Evolutionary conservation across 2,888 invertebrate genomes (phyloP), one percentile per base, ranked within the genome.

Genomic region (Acanthosoma haemorrhoidale): DNA sequence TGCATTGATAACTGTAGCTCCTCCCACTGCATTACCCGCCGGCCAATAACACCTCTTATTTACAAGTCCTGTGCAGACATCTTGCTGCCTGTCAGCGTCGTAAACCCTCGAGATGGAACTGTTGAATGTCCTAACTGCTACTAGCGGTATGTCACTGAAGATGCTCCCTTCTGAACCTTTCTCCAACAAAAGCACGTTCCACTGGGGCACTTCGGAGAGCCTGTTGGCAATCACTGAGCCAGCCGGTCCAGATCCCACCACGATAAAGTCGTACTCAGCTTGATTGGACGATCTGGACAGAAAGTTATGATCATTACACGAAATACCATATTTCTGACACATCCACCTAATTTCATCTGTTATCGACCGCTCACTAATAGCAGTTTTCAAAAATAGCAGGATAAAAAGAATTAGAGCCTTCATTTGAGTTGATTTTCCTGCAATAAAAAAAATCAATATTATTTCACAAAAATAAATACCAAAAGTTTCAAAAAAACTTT

Each of bases 111-210:
- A 91, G 75, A 86, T 85, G 32, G 83, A 82, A 0, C 84, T 84
- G 18, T 82, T 78, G 15, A 83, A 81, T 73, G 84, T 80, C 25
- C 82, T 77, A 0, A 90, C 83, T 0, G 91, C 90, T 66, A 90
- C 83, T 64, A 91, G 81, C 0, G 90, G 92, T 31, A 92, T 84
- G 76, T 92, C 92, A 0, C 89, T 88, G 57, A 90, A 81, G 76
- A 89, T 88, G 36, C 86, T 90, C 80, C 91, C 91, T 74, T 91
- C 88, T 36, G 84, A 86, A 16, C 92, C 92, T 0, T 90, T 91
- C 82, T 92, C 92, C 74, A 92, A 77, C 0, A 92, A 81, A 21
- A 92, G 79, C 0, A 92, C 86, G 16, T 83, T 85, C 84, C 88
- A 90, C 38, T 86, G 78, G 3, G 82, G 77, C 57, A 87, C 83